A percentile compares a stretch with the other conserved stretches of the same genome.
These are phyloP conservation scores for Erebia ligea DNA, from an alignment of 2,888 invertebrate species.

Conservation along the genomic window DNA sequence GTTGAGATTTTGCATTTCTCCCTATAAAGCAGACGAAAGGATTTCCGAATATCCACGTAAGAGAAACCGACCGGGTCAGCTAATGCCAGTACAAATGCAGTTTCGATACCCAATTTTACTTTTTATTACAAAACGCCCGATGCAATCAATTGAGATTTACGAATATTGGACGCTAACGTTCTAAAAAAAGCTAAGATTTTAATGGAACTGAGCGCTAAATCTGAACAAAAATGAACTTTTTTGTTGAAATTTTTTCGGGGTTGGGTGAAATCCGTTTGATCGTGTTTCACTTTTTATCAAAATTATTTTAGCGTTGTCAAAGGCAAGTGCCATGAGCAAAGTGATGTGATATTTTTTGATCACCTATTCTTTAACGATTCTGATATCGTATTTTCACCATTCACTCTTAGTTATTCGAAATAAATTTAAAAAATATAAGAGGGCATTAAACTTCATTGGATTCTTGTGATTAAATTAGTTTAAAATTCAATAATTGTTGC, in stretches of 20 bases:
- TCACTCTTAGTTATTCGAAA: too few relatives aligned
- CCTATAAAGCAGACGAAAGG: too few relatives aligned
- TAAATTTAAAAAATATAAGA: too few relatives aligned
- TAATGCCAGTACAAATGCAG: not conserved
- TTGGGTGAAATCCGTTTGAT: not conserved
- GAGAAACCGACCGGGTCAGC: too few relatives aligned
- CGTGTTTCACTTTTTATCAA: not conserved
- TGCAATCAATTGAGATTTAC: conserved; percentile 36
- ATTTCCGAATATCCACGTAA: too few relatives aligned
- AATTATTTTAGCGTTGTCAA: not conserved
- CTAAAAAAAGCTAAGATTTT: conserved; percentile 32
- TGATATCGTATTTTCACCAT: not conserved
- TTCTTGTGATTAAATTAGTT: too few relatives aligned
- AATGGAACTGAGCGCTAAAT: conserved; percentile 3
- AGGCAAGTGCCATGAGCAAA: not conserved
- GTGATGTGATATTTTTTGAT: not conserved
- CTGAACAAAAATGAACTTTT: not conserved
- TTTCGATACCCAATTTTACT: not conserved
- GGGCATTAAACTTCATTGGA: too few relatives aligned
- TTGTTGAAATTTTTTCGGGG: not conserved
- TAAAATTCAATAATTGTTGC: too few relatives aligned
- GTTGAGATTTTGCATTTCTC: too few relatives aligned
- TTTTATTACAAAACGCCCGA: not conserved
- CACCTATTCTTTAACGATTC: not conserved
- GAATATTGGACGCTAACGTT: conserved; percentile 37